A percentile compares a stretch with the other conserved stretches of the same genome.
These are phyloP conservation scores for Drepana arcuata DNA, from an alignment of 1,140 invertebrate genomes.

Conservation along the genomic window DNA sequence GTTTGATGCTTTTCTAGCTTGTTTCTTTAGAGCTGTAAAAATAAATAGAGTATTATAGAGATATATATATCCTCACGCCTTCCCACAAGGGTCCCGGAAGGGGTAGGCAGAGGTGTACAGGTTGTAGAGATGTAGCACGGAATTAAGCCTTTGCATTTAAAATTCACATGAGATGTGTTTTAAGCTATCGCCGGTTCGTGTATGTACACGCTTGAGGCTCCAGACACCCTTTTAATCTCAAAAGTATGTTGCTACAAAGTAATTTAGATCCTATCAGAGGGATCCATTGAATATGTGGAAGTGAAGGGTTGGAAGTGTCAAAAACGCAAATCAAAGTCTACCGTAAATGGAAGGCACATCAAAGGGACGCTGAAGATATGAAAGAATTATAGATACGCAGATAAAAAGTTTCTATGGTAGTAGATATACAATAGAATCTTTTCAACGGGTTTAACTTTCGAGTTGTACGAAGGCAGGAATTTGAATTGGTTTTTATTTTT, in stretches of 20 bases:
- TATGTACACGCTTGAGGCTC: slow-evolving; percentile 31
- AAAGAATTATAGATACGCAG: not conserved
- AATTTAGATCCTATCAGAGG: slow-evolving; percentile 58
- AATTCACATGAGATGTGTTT: no score
- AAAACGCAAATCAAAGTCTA: slow-evolving; percentile 25
- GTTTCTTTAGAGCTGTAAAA: not conserved
- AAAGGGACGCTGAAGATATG: slow-evolving; percentile 1
- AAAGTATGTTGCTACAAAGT: slow-evolving; percentile 55
- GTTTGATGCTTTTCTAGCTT: not conserved
- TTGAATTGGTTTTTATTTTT: not conserved
- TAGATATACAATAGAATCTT: no score
- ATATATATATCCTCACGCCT: not conserved
- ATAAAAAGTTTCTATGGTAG: no score
- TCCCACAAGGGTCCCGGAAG: not conserved
- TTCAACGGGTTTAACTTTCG: no score
- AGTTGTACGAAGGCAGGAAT: not conserved
- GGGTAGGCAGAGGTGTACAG: no score
- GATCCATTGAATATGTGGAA: slow-evolving; percentile 34
- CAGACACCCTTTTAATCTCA: slow-evolving; percentile 62
- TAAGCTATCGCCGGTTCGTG: slow-evolving; percentile 23
- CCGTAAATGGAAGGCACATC: slow-evolving; percentile 11
- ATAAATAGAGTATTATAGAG: not conserved
- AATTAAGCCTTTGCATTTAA: no score
- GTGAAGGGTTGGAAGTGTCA: slow-evolving; percentile 32
- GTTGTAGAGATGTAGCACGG: no score